Evolutionary conservation across 2,888 invertebrate species (phyloP), one percentile per base, ranked within the genome.

Genomic region (Lysandra bellargus): DNA sequence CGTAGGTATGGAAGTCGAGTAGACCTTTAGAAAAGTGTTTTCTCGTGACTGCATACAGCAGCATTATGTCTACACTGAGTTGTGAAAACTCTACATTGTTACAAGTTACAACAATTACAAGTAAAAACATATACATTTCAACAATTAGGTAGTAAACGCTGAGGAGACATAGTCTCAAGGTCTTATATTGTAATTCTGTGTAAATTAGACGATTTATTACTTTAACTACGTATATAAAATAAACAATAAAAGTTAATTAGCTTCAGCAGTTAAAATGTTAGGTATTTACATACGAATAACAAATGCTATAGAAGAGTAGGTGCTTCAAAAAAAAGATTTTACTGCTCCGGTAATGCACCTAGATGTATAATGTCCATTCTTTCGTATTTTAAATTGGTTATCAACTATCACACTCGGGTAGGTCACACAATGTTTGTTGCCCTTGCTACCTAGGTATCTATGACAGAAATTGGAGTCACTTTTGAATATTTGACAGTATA

Each of bases 201-300:
- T 30, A 57, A 57, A 57, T 57, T 57, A 57, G 33, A 69, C 33
- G 17, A 33, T 69, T 69, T 69, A 69, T 69, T 69, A 69, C 69
- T 49, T 49, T 49, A 49, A 75, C 44, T 17, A 30, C 23, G 49
- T 75, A 23, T 49, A 49, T 44, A 44, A 49, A 49, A 44, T 12
- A 49, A 49, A 75, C 49, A 75, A 75, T 75, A 49, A 75, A 75
- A 75, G 9, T 75, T 49, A 75, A 75, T 75, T 23, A 44, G 30
- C 49, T 75, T 23, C 23, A 75, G 75, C 37, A 44, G 23, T n/a
- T n/a, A 75, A 23, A 44, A 23, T 23, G 12, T 12, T 75, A 53
- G 44, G 49, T 75, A 75, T 74, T 37, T 74, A 74, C 40, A 49
- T 30, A 75, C 17, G 57, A 57, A 57, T 57, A 57, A 57, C 12